Evolutionary conservation across 2,888 invertebrate species (phyloP), one percentile per base, ranked within the genome.

Genomic region (Mechanitis mazaeus): DNA sequence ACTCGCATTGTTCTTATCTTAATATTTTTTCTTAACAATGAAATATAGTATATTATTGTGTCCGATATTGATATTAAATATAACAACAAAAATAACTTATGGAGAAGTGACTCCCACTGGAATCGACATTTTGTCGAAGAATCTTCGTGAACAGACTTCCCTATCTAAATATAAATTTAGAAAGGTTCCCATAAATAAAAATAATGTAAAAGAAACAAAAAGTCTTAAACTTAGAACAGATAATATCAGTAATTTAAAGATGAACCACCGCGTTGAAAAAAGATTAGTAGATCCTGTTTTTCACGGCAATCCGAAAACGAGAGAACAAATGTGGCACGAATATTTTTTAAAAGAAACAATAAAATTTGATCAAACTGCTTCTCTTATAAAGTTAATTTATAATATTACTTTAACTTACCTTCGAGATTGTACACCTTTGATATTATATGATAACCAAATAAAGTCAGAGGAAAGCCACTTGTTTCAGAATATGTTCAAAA

Each of bases 391-490:
- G 55, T 83, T 95, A 12, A 74, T 95, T 4, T 90, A 91, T 64
- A 92, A 91, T 72, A 87, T 95, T 46, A 91, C 93, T 1, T 56
- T 82, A 1, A 88, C 91, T 7, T 92, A 94, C 79, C 77, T 94
- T 35, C 82, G 79, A n/a, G 92, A 92, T 61, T 95, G 95, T 71
- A 92, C 92, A 1, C 92, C 94, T 1, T 88, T 93, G 2, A 89
- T 94, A 64, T 87, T 94, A n/a, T 94, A 94, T 69, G 94, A 95
- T 64, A 84, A 73, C 61, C 85, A 84, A 73, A 91, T 93, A 0
- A 92, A 92, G 75, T 80, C 85, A 3, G 86, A 87, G 46, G 92
- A 93, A 57, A 90, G 85, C 56, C 81, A 90, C 50, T 73, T 94
- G 11, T 76, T 94, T 68, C 91, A 93, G 77, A 87, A 90, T 63